These are phyloP conservation scores for Gadus chalcogrammus DNA, from an alignment of 2,113 vertebrate species.

Conservation along the genomic window DNA sequence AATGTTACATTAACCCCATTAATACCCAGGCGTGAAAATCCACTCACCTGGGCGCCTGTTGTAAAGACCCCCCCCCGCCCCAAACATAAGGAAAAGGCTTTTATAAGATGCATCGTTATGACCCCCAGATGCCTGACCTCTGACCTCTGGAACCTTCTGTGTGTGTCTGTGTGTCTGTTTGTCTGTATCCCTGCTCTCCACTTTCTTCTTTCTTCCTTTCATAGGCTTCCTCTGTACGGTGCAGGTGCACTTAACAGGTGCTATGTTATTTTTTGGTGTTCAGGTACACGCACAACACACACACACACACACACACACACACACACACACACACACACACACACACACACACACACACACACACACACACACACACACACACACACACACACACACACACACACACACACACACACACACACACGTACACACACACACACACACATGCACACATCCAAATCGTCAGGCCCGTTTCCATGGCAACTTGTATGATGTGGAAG, in stretches of 20 bases:
- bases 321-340: too few species aligned
- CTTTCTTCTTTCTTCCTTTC: not conserved
- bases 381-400: too few species aligned
- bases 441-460: not conserved
- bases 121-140: not conserved
- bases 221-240: not conserved
- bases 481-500: conserved; percentile 6
- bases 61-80: not conserved
- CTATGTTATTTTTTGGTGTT: conserved; percentile 6
- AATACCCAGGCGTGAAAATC: conserved; percentile 30
- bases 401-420: not conserved
- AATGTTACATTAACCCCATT: conserved; percentile 30
- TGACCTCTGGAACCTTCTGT: not conserved
- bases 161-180: not conserved
- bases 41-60: conserved; percentile 8
- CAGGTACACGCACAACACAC: not conserved
- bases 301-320: not conserved
- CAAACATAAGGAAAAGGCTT: not conserved
- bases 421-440: not conserved
- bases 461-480: not conserved
- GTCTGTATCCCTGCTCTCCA: not conserved
- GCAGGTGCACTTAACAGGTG: conserved; percentile 31
- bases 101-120: not conserved
- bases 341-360: too few species aligned
- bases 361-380: too few species aligned